Conservation (phyloP, 2,888 invertebrate genomes). For the Drosophila engyochracea region DNA sequence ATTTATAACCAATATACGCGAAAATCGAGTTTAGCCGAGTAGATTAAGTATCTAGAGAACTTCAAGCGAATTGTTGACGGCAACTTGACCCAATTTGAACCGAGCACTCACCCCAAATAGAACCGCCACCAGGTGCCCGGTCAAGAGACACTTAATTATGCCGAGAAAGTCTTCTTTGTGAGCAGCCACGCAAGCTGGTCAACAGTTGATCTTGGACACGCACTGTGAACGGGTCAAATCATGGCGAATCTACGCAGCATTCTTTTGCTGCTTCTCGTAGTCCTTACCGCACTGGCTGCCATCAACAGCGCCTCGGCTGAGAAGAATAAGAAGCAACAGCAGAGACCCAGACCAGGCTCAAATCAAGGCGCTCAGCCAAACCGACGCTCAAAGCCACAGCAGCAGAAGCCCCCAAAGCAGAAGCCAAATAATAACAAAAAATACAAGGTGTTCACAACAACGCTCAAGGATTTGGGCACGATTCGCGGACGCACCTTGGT, state of each 20-base stretch:
- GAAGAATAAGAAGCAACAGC: conserved; percentile 46
- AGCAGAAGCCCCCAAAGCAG: conserved; percentile 34
- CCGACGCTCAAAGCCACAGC: conserved; percentile 44
- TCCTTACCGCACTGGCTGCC: conserved; percentile 45
- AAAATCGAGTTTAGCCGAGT: conserved; percentile 41
- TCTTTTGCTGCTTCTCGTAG: conserved; percentile 46
- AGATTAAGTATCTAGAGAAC: conserved; percentile 27
- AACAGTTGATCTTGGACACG: conserved; percentile 57
- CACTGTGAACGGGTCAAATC: conserved; percentile 34
- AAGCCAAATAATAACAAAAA: conserved; percentile 15
- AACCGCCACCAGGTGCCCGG: conserved; percentile 58
- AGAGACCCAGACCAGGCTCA: conserved; percentile 33
- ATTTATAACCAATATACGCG: conserved; percentile 50
- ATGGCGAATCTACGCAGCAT: conserved; percentile 59
- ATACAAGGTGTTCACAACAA: conserved; percentile 53
- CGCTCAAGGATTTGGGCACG: conserved; percentile 76
- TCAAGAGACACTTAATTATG: conserved; percentile 60
- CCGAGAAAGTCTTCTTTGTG: conserved; percentile 73
- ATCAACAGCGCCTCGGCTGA: conserved; percentile 48
- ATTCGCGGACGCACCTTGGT: conserved; percentile 74
- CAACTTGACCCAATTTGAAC: conserved; percentile 66
- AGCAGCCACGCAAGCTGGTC: conserved; percentile 6
- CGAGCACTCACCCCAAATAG: conserved; percentile 51
- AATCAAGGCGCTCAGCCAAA: conserved; percentile 17
- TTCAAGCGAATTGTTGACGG: conserved; percentile 29